These are phyloP conservation scores for Lasioglossum zephyrum DNA, from an alignment of 2,888 invertebrate species.

Conservation along the genomic window DNA sequence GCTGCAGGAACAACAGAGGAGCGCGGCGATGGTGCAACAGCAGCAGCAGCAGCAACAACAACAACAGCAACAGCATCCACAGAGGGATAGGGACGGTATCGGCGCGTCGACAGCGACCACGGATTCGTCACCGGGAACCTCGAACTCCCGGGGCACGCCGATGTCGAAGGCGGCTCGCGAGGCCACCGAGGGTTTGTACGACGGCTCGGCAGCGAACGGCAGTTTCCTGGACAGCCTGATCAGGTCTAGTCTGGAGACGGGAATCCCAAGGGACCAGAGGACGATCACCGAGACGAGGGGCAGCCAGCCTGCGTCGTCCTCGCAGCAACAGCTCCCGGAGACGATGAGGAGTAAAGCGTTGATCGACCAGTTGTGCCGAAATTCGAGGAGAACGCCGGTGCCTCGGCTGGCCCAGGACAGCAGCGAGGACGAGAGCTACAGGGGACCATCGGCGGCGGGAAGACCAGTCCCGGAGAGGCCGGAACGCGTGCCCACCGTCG, in stretches of 20 bases:
- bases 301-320: conserved; percentile 84
- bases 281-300: conserved; percentile 80
- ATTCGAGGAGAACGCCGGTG: conserved; percentile 86
- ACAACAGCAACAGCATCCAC: conserved; percentile 62
- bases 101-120: conserved; percentile 67
- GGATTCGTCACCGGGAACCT: conserved; percentile 77
- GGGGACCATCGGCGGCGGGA: conserved; percentile 71
- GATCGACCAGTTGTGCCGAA: conserved; percentile 89
- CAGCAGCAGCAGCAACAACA: conserved; percentile 68
- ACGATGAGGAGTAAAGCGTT: conserved; percentile 87
- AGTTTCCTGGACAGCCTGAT: conserved; percentile 93
- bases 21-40: conserved; percentile 78
- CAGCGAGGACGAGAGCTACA: conserved; percentile 85
- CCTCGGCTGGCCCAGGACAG: conserved; percentile 84
- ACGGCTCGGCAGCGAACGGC: conserved; percentile 89
- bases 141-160: conserved; percentile 82
- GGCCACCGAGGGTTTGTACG: conserved; percentile 88
- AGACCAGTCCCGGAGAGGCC: conserved; percentile 78
- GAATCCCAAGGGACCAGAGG: conserved; percentile 85
- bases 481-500: conserved; percentile 82
- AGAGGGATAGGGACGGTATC: conserved; percentile 73
- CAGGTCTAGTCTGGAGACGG: conserved; percentile 91
- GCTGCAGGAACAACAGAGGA: conserved; percentile 88
- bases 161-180: conserved; percentile 86
- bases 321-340: conserved; percentile 85